Conservation (phyloP, 1,140 invertebrate species). For the Leptinotarsa texana region DNA sequence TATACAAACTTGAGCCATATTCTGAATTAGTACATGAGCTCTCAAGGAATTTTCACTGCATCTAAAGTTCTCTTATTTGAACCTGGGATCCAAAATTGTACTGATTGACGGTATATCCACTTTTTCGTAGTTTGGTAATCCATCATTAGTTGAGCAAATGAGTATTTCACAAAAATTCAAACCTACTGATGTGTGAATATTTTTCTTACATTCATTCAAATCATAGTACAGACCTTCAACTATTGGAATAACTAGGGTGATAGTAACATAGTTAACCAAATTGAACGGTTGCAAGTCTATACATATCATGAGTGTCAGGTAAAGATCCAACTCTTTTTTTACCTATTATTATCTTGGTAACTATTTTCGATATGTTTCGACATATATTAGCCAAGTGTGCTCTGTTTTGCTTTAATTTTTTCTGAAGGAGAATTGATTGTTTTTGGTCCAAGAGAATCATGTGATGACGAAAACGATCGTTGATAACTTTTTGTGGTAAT, state of each 20-base stretch:
- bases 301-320: conserved; percentile 33
- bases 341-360: conserved; percentile 8
- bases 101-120: conserved; percentile 9
- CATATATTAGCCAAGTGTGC: background rate
- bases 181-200: background rate
- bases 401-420: background rate
- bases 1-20: no score
- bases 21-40: background rate
- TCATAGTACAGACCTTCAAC: conserved; percentile 1
- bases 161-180: conserved; percentile 3
- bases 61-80: conserved; percentile 28
- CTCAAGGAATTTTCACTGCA: conserved; percentile 15
- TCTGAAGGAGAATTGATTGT: no score
- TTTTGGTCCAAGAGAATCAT: no score
- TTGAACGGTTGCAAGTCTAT: conserved; percentile 43
- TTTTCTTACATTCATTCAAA: background rate
- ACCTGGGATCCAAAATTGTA: conserved; percentile 26
- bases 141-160: conserved; percentile 15
- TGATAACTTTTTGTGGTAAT: no score
- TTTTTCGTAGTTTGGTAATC: conserved; percentile 21
- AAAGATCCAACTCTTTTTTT: conserved; percentile 22
- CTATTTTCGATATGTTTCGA: background rate
- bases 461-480: no score
- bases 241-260: conserved; percentile 23
- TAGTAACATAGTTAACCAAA: conserved; percentile 41